Percentiles rank a stretch among this genome's conserved stretches.
Evolutionary conservation across 2,797 vertebrate species (phyloP).

Genomic region (Steatocranus sp.): DNA sequence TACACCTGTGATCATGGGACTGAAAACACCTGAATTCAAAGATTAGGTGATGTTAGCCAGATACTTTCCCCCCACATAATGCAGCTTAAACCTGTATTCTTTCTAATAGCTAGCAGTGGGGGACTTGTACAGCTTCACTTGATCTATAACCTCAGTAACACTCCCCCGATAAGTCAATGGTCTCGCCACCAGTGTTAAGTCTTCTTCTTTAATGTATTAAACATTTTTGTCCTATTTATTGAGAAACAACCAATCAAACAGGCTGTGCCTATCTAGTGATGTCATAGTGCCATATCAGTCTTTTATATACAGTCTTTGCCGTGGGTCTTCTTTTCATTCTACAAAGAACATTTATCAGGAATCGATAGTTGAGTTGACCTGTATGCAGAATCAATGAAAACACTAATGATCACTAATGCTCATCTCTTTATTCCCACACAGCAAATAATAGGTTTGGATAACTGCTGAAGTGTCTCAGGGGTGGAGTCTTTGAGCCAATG

Average conservation of each 20-base stretch:
- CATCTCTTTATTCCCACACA: background rate
- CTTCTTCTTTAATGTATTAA: background rate
- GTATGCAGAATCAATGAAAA: background rate
- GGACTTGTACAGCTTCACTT: background rate
- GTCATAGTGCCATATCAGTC: background rate
- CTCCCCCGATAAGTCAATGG: background rate
- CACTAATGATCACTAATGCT: background rate
- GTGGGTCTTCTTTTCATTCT: background rate
- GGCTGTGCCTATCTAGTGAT: background rate
- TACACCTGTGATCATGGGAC: background rate
- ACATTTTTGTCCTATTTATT: background rate
- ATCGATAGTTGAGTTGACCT: background rate
- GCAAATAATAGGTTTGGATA: background rate
- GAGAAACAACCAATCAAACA: background rate
- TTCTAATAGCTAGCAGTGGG: background rate
- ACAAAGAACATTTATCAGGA: background rate
- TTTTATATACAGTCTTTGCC: background rate
- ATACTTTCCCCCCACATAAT: background rate
- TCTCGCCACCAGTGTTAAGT: background rate
- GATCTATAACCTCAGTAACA: background rate
- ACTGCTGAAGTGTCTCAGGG: background rate
- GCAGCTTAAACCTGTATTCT: background rate
- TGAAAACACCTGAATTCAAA: background rate
- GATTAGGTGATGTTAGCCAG: background rate
- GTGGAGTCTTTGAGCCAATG: background rate